These are phyloP conservation scores for Drosophila nasuta DNA, from an alignment of 1,140 invertebrate genomes.

Conservation along the genomic window DNA sequence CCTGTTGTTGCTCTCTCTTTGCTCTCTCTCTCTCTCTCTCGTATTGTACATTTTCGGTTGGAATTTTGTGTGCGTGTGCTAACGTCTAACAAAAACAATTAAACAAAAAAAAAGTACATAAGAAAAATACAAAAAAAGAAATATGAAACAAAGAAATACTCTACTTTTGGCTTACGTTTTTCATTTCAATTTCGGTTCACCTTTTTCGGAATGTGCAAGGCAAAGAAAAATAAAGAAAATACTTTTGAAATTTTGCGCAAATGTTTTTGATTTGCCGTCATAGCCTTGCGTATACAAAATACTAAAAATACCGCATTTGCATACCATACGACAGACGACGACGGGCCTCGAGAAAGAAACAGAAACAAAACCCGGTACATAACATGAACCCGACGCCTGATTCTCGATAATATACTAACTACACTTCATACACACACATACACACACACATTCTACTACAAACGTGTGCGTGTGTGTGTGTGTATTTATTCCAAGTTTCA, in stretches of 20 bases:
- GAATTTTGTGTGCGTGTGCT: conserved; percentile 84
- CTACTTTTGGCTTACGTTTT: conserved; percentile 67
- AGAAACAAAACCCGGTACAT: conserved; percentile 60
- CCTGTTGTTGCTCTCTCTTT: conserved; percentile 54
- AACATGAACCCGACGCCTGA: conserved; percentile 59
- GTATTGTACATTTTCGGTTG: conserved; percentile 77
- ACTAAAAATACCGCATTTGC: conserved; percentile 52
- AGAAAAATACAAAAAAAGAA: neutral
- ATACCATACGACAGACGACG: conserved; percentile 52
- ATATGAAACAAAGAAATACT: conserved; percentile 51
- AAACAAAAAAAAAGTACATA: conserved; percentile 30
- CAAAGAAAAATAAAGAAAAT: conserved; percentile 22
- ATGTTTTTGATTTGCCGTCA: conserved; percentile 9
- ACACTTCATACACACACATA: conserved; percentile 18
- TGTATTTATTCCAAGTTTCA: conserved; percentile 49
- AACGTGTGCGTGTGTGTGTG: neutral
- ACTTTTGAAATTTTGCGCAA: conserved; percentile 6
- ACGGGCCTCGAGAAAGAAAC: conserved; percentile 22
- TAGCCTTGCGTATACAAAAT: conserved; percentile 41
- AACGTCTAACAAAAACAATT: conserved; percentile 63
- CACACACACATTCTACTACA: neutral
- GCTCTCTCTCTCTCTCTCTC: conserved; percentile 57
- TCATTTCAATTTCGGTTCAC: conserved; percentile 52
- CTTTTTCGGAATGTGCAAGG: conserved; percentile 43
- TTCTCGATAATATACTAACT: conserved; percentile 32